phyloP scores from a whole-genome alignment of 2,797 vertebrate species.

The Podarcis lilfordi region DNA sequence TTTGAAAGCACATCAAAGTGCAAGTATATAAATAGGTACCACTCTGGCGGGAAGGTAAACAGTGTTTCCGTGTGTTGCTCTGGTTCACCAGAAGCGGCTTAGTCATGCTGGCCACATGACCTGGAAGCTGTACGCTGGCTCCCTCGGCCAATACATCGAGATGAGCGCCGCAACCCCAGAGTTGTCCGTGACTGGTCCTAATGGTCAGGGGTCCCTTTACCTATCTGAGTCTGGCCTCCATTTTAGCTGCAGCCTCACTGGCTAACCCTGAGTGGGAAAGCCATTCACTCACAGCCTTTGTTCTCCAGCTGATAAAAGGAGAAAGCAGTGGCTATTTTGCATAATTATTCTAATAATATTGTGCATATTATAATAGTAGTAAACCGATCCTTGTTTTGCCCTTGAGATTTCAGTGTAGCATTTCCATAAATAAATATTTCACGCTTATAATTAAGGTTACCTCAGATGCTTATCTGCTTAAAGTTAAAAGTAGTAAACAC shows the following conservation, averaged over 20 bases:
- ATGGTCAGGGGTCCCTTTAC: too few species aligned
- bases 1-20: too few species aligned
- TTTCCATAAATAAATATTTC: neutral
- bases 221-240: too few species aligned
- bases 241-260: neutral
- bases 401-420: neutral
- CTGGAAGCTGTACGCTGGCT: accelerated
- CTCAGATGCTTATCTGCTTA: neutral
- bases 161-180: too few species aligned
- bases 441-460: neutral
- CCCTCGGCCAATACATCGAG: too few species aligned
- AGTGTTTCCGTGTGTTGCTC: too few species aligned
- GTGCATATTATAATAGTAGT: neutral
- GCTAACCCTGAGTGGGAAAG: neutral
- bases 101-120: too few species aligned
- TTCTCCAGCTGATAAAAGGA: neutral
- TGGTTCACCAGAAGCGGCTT: too few species aligned
- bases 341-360: neutral
- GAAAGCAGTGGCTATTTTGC: neutral
- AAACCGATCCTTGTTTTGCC: neutral
- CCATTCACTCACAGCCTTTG: neutral
- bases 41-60: too few species aligned
- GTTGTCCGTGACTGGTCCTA: too few species aligned
- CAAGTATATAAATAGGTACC: too few species aligned
- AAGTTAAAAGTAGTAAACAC: neutral